phyloP scores from a whole-genome alignment of 1,140 invertebrate species.

The Trachymyrmex septentrionalis region DNA sequence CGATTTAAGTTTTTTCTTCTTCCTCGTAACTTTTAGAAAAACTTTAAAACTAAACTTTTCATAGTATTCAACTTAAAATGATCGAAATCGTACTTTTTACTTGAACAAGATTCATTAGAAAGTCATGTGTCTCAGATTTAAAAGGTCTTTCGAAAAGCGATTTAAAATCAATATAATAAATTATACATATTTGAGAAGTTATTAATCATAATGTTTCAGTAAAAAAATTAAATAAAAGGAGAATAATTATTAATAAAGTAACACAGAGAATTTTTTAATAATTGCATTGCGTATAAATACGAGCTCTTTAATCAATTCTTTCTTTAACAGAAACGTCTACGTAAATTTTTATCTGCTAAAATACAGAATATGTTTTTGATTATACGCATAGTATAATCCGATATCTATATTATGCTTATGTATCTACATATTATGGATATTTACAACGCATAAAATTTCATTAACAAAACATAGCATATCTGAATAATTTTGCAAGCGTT shows the following conservation, averaged over 20 bases:
- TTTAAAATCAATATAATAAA: constrained; percentile 26
- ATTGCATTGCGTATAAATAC: not conserved
- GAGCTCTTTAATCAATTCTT: not conserved
- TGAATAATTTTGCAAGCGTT: not conserved
- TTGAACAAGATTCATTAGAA: constrained; percentile 13
- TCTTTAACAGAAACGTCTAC: not conserved
- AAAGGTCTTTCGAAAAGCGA: not conserved
- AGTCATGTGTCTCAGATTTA: not conserved
- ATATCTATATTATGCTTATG: not conserved
- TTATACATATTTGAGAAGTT: not conserved
- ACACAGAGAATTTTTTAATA: not conserved
- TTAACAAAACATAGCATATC: not conserved
- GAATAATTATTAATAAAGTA: not conserved
- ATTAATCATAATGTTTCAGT: not conserved
- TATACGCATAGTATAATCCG: too few species aligned
- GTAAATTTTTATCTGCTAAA: not conserved
- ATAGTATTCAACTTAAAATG: constrained; percentile 10
- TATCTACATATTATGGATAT: not conserved
- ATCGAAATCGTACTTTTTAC: constrained; percentile 9
- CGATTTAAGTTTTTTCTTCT: not conserved
- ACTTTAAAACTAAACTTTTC: constrained; percentile 19
- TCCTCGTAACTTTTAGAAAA: not conserved
- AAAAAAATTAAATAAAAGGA: not conserved
- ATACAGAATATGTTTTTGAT: not conserved
- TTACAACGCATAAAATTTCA: not conserved